These are phyloP conservation scores for Ophion costatus DNA, from an alignment of 2,888 invertebrate genomes.

Conservation along the genomic window DNA sequence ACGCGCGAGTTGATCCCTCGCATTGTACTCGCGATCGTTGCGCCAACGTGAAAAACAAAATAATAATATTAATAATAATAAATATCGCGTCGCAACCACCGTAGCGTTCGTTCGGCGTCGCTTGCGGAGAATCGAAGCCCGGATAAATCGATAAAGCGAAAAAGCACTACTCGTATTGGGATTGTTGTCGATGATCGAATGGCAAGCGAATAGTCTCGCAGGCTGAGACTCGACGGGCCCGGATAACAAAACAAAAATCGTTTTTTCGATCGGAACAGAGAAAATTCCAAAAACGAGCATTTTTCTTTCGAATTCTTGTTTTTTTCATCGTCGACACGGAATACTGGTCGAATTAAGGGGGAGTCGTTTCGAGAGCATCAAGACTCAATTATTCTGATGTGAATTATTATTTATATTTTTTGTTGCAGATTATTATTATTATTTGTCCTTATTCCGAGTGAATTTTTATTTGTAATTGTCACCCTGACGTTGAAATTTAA, in stretches of 20 bases:
- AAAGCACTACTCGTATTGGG: neutral
- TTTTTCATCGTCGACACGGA: neutral
- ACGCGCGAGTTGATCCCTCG: too few relatives aligned
- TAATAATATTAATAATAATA: neutral
- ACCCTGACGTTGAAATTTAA: too few relatives aligned
- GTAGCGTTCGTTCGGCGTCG: neutral
- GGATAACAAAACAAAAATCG: neutral
- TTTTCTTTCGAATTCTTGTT: neutral
- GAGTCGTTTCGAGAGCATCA: too few relatives aligned
- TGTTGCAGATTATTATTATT: too few relatives aligned
- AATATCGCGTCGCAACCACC: neutral
- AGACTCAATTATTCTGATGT: too few relatives aligned
- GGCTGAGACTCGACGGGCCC: neutral
- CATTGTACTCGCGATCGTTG: neutral
- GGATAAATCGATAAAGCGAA: neutral
- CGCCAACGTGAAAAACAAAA: neutral
- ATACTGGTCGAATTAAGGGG: neutral
- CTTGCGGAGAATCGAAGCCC: neutral
- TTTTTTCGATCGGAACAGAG: neutral
- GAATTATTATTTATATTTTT: too few relatives aligned
- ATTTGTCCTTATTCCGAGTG: too few relatives aligned
- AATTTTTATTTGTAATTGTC: too few relatives aligned
- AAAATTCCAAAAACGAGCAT: neutral
- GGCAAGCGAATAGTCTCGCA: constrained; percentile 13
- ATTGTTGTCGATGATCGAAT: neutral